Evolutionary conservation across 2,888 invertebrate species (phyloP).

Genomic region (Panzeria rudis): DNA sequence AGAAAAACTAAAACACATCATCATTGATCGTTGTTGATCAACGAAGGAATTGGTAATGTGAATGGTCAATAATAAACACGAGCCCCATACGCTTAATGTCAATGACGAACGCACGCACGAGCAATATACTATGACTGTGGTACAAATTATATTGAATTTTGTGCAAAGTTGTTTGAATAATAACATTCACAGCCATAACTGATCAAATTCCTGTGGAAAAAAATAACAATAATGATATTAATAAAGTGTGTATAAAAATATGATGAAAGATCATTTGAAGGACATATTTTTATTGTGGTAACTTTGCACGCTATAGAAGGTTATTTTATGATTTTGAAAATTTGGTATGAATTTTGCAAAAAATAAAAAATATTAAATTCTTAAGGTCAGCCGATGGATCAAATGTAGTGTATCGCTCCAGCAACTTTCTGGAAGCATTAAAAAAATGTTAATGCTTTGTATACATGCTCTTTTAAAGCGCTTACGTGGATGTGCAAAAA

Average conservation of each 20-base stretch:
- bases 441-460: too few relatives aligned
- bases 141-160: slow-evolving; percentile 21
- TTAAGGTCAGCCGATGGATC: too few relatives aligned
- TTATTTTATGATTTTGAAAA: neutral
- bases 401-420: too few relatives aligned
- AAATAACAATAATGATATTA: slow-evolving; percentile 3
- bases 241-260: neutral
- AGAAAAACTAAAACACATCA: slow-evolving; percentile 17
- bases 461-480: too few relatives aligned
- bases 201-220: slow-evolving; percentile 9
- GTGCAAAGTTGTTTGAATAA: neutral
- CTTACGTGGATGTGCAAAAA: too few relatives aligned
- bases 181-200: neutral
- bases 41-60: slow-evolving; percentile 54
- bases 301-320: slow-evolving; percentile 11
- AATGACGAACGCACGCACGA: slow-evolving; percentile 57
- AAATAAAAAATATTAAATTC: neutral
- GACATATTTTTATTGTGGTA: neutral
- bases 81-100: slow-evolving; percentile 61
- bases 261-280: slow-evolving; percentile 27
- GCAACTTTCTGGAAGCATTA: too few relatives aligned
- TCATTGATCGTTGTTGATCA: slow-evolving; percentile 37
- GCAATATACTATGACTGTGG: neutral
- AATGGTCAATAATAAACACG: slow-evolving; percentile 62
- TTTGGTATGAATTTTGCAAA: too few relatives aligned